Evolutionary conservation across 2,888 invertebrate species (phyloP).

Genomic region (Morinoia aosen): DNA sequence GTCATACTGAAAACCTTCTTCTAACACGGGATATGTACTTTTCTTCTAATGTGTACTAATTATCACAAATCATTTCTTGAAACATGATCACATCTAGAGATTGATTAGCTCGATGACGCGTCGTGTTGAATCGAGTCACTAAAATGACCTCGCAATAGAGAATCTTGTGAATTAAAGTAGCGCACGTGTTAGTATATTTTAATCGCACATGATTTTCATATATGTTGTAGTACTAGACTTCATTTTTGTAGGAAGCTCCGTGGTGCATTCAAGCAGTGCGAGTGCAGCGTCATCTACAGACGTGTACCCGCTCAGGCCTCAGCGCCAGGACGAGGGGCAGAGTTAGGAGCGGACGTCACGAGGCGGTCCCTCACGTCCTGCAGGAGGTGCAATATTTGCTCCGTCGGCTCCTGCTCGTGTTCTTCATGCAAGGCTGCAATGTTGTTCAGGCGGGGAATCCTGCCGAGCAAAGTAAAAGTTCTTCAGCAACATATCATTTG

Average conservation of each 20-base stretch:
- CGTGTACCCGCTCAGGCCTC: no score
- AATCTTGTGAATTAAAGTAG: neutral
- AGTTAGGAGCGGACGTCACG: neutral
- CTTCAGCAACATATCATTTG: neutral
- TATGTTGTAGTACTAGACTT: neutral
- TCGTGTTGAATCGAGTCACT: neutral
- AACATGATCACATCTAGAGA: neutral
- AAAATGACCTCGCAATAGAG: neutral
- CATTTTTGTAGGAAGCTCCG: neutral
- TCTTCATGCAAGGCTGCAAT: neutral
- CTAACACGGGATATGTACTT: neutral
- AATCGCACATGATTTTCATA: neutral
- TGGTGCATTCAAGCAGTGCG: neutral
- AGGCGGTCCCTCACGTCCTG: constrained; percentile 15
- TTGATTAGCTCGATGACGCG: neutral
- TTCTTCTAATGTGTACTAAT: neutral
- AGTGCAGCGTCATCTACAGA: no score
- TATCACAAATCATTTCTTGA: neutral
- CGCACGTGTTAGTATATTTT: neutral
- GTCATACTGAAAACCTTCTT: no score
- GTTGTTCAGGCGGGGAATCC: constrained; percentile 10
- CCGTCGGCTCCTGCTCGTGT: neutral
- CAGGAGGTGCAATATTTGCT: neutral
- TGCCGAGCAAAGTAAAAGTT: neutral
- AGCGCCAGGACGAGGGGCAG: neutral